Evolutionary conservation across 2,113 vertebrate species (phyloP).

Genomic region (Probosciger aterrimus): DNA sequence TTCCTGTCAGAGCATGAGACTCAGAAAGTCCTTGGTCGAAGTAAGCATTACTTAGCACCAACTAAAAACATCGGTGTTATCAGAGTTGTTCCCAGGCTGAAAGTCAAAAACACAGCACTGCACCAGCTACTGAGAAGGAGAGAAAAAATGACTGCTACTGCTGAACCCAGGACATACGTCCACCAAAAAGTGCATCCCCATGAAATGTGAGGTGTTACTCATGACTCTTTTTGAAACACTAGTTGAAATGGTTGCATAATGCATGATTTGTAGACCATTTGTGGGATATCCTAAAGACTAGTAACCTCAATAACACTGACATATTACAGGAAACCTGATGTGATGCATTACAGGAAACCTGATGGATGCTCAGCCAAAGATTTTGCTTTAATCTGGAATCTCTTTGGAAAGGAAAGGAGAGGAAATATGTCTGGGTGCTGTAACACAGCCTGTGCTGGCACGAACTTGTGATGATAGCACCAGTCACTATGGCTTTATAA

Average conservation of each 20-base stretch:
- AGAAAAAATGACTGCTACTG: too few relatives aligned
- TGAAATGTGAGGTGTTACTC: not conserved
- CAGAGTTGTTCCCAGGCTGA: too few relatives aligned
- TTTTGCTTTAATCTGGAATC: not conserved
- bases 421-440: accelerated
- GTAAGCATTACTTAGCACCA: too few relatives aligned
- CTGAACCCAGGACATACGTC: too few relatives aligned
- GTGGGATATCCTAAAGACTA: not conserved
- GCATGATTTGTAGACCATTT: not conserved
- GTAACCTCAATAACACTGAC: not conserved
- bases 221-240: not conserved
- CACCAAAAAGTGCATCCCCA: not conserved
- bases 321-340: not conserved
- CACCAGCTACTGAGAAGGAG: too few relatives aligned
- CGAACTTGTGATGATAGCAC: not conserved
- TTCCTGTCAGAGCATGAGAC: too few relatives aligned
- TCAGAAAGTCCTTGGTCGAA: too few relatives aligned
- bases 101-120: too few relatives aligned
- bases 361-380: not conserved
- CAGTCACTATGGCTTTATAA: not conserved
- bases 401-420: not conserved
- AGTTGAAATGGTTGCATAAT: not conserved
- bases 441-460: not conserved
- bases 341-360: not conserved
- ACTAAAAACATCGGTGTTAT: too few relatives aligned